Conservation (phyloP, 2,888 invertebrate genomes). For the Bombylius major region DNA sequence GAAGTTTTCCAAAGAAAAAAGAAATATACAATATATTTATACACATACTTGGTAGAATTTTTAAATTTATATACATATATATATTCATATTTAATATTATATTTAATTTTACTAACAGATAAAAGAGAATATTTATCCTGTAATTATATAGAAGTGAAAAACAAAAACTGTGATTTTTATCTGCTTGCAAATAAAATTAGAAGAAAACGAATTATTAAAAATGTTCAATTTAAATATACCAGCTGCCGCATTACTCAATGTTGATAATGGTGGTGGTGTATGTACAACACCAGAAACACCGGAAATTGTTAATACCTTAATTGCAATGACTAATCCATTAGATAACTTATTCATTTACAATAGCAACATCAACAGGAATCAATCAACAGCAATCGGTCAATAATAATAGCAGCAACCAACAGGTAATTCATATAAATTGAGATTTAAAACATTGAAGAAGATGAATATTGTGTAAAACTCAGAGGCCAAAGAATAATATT, state of each 20-base stretch:
- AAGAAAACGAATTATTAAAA: conserved; percentile 14
- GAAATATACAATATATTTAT: no score
- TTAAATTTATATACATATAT: no score
- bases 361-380: conserved; percentile 6
- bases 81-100: no score
- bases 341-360: conserved; percentile 40
- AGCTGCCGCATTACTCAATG: conserved; percentile 55
- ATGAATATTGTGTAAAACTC: background rate
- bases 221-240: conserved; percentile 67
- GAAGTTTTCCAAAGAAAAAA: no score
- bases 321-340: conserved; percentile 82
- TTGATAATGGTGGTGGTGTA: conserved; percentile 47
- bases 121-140: no score
- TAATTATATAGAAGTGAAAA: no score
- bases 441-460: background rate
- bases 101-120: no score
- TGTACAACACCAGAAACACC: conserved; percentile 75
- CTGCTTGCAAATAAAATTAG: background rate
- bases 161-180: no score
- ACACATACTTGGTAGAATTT: no score
- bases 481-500: no score
- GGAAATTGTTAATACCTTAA: conserved; percentile 81
- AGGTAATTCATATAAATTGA: conserved; percentile 2
- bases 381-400: conserved; percentile 19
- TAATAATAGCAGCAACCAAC: conserved; percentile 12